phyloP scores from a whole-genome alignment of 2,797 vertebrate genomes.

The Anguilla megastoma region DNA sequence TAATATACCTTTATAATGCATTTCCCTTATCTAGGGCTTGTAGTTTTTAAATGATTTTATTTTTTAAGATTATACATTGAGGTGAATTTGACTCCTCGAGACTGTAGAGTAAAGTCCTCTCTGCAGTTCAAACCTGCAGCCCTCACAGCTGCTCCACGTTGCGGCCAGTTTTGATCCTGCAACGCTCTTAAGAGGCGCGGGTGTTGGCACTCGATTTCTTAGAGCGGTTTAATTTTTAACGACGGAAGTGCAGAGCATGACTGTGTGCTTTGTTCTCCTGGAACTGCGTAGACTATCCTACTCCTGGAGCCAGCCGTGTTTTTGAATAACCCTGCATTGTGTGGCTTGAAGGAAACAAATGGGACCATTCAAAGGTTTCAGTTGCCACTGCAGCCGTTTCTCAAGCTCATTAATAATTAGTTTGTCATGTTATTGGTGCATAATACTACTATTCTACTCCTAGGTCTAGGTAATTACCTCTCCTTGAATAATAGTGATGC shows the following conservation, averaged over 20 bases:
- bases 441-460: not conserved
- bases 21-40: not conserved
- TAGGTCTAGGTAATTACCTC: not conserved
- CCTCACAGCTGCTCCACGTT: not conserved
- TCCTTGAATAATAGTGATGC: not conserved
- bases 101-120: not conserved
- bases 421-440: not conserved
- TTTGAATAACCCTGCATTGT: not conserved
- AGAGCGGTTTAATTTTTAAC: constrained; percentile 1
- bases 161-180: not conserved
- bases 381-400: not conserved
- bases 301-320: not conserved
- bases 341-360: not conserved
- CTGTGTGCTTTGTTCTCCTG: not conserved
- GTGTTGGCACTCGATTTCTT: not conserved
- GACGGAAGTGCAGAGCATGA: not conserved
- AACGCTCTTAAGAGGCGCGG: not conserved
- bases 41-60: not conserved
- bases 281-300: not conserved
- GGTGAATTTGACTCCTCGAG: not conserved
- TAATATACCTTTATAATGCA: not conserved
- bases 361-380: not conserved
- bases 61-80: not conserved
- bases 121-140: not conserved
- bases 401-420: constrained; percentile 3